These are phyloP conservation scores for Carassius carassius DNA, from an alignment of 2,113 vertebrate genomes.

Conservation along the genomic window DNA sequence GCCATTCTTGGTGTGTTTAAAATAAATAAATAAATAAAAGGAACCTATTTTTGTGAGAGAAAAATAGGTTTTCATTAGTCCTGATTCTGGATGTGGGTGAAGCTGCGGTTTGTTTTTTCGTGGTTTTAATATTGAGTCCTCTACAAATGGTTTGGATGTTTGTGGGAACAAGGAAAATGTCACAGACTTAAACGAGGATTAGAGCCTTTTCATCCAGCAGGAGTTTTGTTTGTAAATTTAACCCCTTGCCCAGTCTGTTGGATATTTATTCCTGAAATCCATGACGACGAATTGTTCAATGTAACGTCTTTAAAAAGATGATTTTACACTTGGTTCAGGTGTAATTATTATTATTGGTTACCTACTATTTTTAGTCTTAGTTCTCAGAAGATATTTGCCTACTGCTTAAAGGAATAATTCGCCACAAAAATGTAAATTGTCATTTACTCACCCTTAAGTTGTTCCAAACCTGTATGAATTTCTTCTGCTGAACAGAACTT, in stretches of 20 bases:
- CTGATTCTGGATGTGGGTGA: neutral
- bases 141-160: slow-evolving; percentile 26
- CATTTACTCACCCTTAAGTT: neutral
- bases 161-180: slow-evolving; percentile 22
- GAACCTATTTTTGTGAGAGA: slow-evolving; percentile 1
- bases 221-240: neutral
- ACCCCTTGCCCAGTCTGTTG: neutral
- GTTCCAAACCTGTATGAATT: neutral
- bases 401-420: neutral
- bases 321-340: neutral
- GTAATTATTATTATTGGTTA: neutral
- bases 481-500: no score
- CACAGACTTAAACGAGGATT: slow-evolving; percentile 3
- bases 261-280: neutral
- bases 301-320: neutral
- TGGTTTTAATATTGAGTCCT: slow-evolving; percentile 22
- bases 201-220: neutral
- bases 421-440: neutral
- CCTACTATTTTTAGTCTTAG: neutral
- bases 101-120: slow-evolving; percentile 33
- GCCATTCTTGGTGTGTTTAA: neutral
- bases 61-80: slow-evolving; percentile 41
- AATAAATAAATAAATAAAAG: neutral
- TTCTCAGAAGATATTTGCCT: neutral
- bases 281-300: neutral